Evolutionary conservation across 2,797 vertebrate species (phyloP).

Genomic region (Linurgus olivaceus): DNA sequence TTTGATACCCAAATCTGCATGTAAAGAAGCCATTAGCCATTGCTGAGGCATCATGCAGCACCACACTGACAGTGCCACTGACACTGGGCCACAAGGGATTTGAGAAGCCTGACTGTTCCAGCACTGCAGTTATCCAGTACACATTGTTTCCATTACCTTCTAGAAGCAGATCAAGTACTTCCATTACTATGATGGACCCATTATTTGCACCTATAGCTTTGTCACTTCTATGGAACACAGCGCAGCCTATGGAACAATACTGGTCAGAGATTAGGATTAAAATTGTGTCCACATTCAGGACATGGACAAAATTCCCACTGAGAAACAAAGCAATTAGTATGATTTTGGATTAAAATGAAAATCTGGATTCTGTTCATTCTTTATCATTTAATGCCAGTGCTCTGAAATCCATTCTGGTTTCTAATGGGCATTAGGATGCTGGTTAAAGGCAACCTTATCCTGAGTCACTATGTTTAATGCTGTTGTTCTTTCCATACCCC

Average conservation of each 20-base stretch:
- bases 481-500: not conserved
- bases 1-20: not conserved
- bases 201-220: not conserved
- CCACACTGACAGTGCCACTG: not conserved
- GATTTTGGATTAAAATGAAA: not conserved
- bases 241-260: not conserved
- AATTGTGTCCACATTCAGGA: not conserved
- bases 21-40: not conserved
- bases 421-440: not conserved
- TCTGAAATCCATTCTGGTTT: not conserved
- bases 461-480: not conserved
- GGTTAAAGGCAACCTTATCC: not conserved
- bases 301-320: not conserved
- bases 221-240: not conserved
- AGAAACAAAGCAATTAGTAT: not conserved
- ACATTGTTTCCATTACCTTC: not conserved
- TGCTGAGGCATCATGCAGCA: not conserved
- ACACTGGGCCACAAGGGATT: not conserved
- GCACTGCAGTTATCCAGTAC: not conserved
- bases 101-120: not conserved
- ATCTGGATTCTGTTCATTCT: not conserved
- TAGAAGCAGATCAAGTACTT: not conserved
- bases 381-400: not conserved
- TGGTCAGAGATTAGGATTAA: not conserved
- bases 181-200: not conserved